Evolutionary conservation across 2,797 vertebrate species (phyloP).

Genomic region (Sternarchorhynchus goeldii): DNA sequence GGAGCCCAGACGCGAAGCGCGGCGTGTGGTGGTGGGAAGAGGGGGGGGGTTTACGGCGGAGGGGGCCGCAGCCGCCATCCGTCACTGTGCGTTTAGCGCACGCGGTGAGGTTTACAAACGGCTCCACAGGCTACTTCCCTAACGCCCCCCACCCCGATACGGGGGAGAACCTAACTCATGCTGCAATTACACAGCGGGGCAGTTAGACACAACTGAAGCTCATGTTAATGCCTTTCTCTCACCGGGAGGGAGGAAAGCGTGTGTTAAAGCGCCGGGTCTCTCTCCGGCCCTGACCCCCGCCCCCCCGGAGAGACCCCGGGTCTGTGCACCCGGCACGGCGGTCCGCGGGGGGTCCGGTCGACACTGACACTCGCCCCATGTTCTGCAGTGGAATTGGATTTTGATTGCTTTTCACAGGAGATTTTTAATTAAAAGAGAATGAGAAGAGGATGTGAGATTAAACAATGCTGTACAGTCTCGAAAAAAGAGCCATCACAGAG

Average conservation of each 20-base stretch:
- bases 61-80: slow-evolving; percentile 27
- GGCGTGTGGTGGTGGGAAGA: not conserved
- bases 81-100: slow-evolving; percentile 26
- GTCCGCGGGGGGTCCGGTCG: slow-evolving; percentile 28
- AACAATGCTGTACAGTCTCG: slow-evolving; percentile 55
- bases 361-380: slow-evolving; percentile 43
- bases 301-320: slow-evolving; percentile 31
- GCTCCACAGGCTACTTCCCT: not conserved
- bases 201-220: slow-evolving; percentile 40
- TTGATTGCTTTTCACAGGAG: slow-evolving; percentile 76
- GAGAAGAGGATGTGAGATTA: slow-evolving; percentile 75
- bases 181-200: not conserved
- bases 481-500: slow-evolving; percentile 42
- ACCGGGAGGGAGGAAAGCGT: slow-evolving; percentile 1
- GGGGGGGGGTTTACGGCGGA: not conserved
- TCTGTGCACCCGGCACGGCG: slow-evolving; percentile 36
- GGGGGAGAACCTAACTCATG: too few species aligned
- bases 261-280: slow-evolving; percentile 16
- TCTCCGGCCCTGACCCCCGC: not conserved
- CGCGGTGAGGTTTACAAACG: slow-evolving; percentile 44
- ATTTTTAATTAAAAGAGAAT: slow-evolving; percentile 80
- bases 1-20: slow-evolving; percentile 37
- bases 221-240: slow-evolving; percentile 33
- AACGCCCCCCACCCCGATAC: not conserved
- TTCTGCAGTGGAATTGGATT: slow-evolving; percentile 69